Evolutionary conservation across 2,113 vertebrate genomes (phyloP), one percentile per base, ranked within the genome.

Genomic region (Lagopus leucura): DNA sequence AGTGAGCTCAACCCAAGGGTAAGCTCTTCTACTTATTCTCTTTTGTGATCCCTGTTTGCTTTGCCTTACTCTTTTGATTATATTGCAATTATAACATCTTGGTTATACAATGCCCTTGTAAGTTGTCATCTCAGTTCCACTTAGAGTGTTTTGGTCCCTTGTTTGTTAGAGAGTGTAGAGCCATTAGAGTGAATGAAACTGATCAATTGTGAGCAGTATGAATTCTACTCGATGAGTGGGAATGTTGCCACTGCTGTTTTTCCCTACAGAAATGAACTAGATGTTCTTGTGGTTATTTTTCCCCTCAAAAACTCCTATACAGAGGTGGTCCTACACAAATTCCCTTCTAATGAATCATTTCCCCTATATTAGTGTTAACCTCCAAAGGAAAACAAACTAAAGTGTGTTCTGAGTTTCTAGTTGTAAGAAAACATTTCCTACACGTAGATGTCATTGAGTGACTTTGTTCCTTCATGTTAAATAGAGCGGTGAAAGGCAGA

Each of bases 271-370:
- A 91, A 71, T 52, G 13, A 91, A 27, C 52, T 27, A 34, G 22
- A 70, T 84, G 60, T 65, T 72, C 74, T 82, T 20, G 4, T 63
- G 58, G 19, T 84, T 64, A 58, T 78, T 84, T 84, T 90, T 89
- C 13, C 17, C 82, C n/a, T 58, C 43, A 27, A 18, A 85, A 82
- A 79, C 45, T 84, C 8, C 47, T 75, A 76, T 85, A 57, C 55
- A 69, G 48, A 61, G 10, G 43, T 85, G 27, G 0, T 82, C 74
- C 54, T 87, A 65, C 40, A 60, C 76, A 54, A 61, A 43, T 76
- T 91, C 63, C 18, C 11, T 82, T 88, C 63, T 87, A 78, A 79
- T 70, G 25, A 91, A 20, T 88, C 63, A 70, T 40, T 94, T 78
- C 8, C 32, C 47, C 2, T 12, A 64, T 71, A 48, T 69, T 89